Evolutionary conservation across 2,113 vertebrate genomes (phyloP), one percentile per base, ranked within the genome.

Genomic region (Hyperoodon ampullatus): DNA sequence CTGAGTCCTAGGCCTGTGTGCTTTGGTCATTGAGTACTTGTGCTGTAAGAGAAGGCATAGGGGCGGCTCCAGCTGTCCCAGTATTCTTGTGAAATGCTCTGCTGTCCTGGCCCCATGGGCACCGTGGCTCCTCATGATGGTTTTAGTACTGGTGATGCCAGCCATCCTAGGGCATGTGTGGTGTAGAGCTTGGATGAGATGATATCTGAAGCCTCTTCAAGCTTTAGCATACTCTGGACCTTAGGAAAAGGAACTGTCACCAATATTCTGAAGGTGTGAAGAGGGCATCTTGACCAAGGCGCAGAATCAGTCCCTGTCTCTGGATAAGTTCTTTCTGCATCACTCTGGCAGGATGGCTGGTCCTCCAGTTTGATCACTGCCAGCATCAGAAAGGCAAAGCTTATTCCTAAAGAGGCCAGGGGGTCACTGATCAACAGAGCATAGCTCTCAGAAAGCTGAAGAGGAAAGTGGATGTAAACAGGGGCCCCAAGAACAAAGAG

Each of bases 101-200:
- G 8, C 13, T 42, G 55, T 44, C 30, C 90, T 58, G 58, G 47
- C 21, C 18, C 44, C 13, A 3, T 0, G 6, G 75, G 16, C 0
- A 2, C 3, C 1, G 0, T 44, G 74, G 26, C 42, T 70, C 3
- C 10, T 33, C 7, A 7, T 3, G 14, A 81, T 30, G 39, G 42
- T 16, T 18, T 24, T 39, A 9, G 1, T 16, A 5, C 35, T 35
- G 15, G 10, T 3, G 2, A 21, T 44, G 18, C 10, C 30, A 28
- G 16, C n/a, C 23, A 4, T 4, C 2, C 16, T 24, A 5, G 42
- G 42, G n/a, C 39, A 50, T 4, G 1, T 16, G 13, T 4, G 2
- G 66, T 42, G 42, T 66, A 60, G 87, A 74, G 55, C 63, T 58
- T 42, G 61, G 42, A 11, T 3, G 10, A 19, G 33, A 44, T 75